Conservation (phyloP, 2,797 vertebrate genomes). For the Macropodus opercularis region DNA sequence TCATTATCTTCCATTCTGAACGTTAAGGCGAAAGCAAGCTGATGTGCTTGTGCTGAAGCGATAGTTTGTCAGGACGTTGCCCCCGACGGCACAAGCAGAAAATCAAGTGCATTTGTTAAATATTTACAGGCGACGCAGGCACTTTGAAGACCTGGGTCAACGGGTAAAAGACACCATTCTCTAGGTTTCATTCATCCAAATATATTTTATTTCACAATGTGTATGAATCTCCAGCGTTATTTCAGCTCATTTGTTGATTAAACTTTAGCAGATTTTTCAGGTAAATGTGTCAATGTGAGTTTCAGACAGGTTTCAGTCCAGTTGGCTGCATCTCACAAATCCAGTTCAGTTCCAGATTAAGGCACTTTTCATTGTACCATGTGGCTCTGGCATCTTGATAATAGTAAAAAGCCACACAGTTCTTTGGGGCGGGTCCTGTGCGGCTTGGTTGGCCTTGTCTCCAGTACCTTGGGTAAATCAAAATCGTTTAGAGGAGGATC, state of each 20-base stretch:
- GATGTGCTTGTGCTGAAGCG: conserved; percentile 13
- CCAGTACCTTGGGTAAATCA: conserved; percentile 61
- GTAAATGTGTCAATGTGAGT: no score
- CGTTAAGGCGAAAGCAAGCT: conserved; percentile 8
- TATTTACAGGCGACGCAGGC: conserved; percentile 52
- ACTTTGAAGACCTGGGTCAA: conserved; percentile 7
- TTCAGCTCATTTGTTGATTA: not conserved
- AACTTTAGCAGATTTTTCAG: not conserved
- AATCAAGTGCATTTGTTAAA: conserved; percentile 60
- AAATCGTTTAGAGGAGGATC: not conserved
- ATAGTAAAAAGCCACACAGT: conserved; percentile 51
- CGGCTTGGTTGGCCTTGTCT: conserved; percentile 31
- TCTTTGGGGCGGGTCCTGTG: conserved; percentile 11
- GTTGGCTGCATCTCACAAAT: conserved; percentile 59
- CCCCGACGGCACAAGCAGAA: conserved; percentile 59
- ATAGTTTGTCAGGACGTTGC: conserved; percentile 69
- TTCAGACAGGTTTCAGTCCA: not conserved
- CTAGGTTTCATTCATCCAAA: not conserved
- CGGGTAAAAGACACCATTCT: not conserved
- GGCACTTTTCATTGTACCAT: conserved; percentile 60
- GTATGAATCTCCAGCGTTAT: not conserved
- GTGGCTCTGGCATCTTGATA: not conserved
- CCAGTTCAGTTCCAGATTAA: conserved; percentile 22
- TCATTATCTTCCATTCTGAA: conserved; percentile 61
- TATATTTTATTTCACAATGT: not conserved